Base-by-base conservation (phyloP, 2,797 vertebrate species). In the Adrianichthys oophorus region DNA sequence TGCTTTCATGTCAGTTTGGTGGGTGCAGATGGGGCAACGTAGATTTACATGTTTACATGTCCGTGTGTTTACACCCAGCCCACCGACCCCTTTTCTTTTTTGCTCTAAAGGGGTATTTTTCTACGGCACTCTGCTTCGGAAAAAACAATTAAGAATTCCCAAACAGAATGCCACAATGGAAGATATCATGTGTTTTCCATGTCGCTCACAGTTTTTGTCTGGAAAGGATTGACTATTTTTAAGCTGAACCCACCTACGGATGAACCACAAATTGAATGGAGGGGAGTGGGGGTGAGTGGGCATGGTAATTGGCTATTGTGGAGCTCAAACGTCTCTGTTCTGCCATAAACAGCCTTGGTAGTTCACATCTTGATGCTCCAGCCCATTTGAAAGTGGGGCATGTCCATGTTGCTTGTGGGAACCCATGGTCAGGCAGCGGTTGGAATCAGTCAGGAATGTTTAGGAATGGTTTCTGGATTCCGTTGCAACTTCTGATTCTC, bases 141-240 rank as follows among this genome's bases (percentile, higher is more conserved):
- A 91, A 91, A 91, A 90, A 85, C 85, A 90, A 92, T 91, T 91
- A 89, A 91, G 85, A 91, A 88, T 88, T 90, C 85, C 86, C 85
- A 90, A 92, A 91, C 87, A 89, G 84, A 60, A 76, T 85, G 89
- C 85, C 88, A 89, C 87, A 90, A 91, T 88, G 80, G 83, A 82
- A 88, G 88, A 87, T 89, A 83, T 91, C 84, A 56, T 85, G 82
- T 87, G 80, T 86, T 79, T 87, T 89, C 82, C 80, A 65, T 85
- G 81, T 83, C 79, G 79, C 75, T 75, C 65, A 57, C 78, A 85
- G 81, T 81, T 85, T 83, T 80, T 79, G 82, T 84, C 84, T 85
- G 76, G 80, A 81, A 78, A 65, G 68, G 76, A 48, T 74, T 82
- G 83, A 76, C 89, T 91, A 92, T 92, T 91, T 93, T 91, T 90